These are phyloP conservation scores for Anaspis maculata DNA, from an alignment of 2,888 invertebrate species.

Conservation along the genomic window DNA sequence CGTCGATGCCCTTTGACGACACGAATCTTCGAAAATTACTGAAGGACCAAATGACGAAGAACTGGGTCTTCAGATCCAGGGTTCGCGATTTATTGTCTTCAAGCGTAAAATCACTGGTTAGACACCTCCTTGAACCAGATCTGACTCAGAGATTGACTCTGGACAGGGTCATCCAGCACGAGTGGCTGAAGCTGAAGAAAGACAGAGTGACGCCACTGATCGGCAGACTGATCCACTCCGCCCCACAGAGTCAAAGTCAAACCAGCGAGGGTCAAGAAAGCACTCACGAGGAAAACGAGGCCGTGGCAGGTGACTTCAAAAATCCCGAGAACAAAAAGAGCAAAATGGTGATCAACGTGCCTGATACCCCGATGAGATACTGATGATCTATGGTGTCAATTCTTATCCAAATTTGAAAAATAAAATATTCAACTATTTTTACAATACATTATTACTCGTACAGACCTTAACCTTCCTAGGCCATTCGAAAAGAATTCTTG, in stretches of 20 bases:
- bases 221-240: conserved; percentile 55
- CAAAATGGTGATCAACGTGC: conserved; percentile 36
- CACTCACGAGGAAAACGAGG: conserved; percentile 27
- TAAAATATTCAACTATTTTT: too few species aligned
- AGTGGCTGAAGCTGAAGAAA: conserved; percentile 62
- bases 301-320: conserved; percentile 38
- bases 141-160: conserved; percentile 67
- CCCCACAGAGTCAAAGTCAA: conserved; percentile 39
- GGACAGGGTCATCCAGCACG: conserved; percentile 65
- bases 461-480: too few species aligned
- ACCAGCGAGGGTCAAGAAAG: conserved; percentile 22
- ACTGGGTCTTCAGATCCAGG: conserved; percentile 66
- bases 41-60: conserved; percentile 73
- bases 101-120: conserved; percentile 67
- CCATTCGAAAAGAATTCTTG: too few species aligned
- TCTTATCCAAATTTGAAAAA: too few species aligned
- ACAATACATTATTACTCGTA: too few species aligned
- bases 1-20: conserved; percentile 91
- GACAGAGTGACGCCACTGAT: conserved; percentile 51
- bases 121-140: conserved; percentile 78
- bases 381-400: conserved; percentile 1
- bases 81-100: conserved; percentile 61
- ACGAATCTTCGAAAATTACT: conserved; percentile 73
- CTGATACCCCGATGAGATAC: conserved; percentile 3
- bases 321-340: conserved; percentile 40